Conservation (phyloP, 2,888 invertebrate genomes). For the Anodontia alba region DNA sequence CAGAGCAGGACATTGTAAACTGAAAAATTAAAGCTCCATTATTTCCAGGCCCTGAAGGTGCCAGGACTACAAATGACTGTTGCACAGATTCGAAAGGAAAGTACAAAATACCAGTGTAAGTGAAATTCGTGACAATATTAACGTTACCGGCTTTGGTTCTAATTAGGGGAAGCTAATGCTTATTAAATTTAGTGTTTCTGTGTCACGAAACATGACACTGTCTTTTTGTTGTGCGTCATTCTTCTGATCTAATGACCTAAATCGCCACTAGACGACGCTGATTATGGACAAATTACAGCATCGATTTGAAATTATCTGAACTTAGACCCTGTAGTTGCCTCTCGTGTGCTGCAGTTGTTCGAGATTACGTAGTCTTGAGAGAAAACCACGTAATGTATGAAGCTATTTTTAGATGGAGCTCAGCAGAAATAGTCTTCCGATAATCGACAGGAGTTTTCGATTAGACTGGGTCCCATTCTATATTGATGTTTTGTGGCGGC, state of each 20-base stretch:
- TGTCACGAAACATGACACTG: no score
- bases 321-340: background rate
- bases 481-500: background rate
- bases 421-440: background rate
- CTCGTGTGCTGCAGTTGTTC: background rate
- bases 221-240: background rate
- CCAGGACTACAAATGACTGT: no score
- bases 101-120: no score
- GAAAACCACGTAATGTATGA: conserved; percentile 12
- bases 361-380: background rate
- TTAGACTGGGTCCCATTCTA: background rate
- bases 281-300: background rate
- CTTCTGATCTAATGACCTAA: background rate
- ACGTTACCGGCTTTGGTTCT: no score
- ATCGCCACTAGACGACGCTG: background rate
- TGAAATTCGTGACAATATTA: no score
- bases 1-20: no score
- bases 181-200: no score
- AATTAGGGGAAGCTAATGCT: no score
- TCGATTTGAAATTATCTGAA: background rate
- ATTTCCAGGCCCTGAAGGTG: no score
- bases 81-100: no score
- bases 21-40: no score
- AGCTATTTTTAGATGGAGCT: background rate
- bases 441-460: conserved; percentile 9